A percentile compares a stretch with the other conserved stretches of the same genome.
These are phyloP conservation scores for Leiothrix lutea DNA, from an alignment of 2,113 vertebrate genomes.

Conservation along the genomic window DNA sequence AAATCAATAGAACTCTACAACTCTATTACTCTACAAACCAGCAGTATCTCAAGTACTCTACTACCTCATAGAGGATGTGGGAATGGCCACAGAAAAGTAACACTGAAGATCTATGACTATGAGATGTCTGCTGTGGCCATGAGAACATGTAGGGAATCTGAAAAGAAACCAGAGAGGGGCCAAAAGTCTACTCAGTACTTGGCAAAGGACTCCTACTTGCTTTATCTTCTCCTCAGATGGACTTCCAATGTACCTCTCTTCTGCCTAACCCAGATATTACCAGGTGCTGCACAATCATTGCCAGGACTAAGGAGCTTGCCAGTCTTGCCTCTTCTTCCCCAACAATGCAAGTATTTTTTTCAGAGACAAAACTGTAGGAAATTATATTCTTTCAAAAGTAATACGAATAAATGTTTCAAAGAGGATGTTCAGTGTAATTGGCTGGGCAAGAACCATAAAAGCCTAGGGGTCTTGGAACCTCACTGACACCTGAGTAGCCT, in stretches of 20 bases:
- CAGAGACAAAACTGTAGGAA: background rate
- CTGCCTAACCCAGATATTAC: background rate
- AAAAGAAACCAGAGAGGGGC: background rate
- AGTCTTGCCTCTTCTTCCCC: background rate
- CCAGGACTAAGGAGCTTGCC: background rate
- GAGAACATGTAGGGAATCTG: background rate
- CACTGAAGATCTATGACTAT: background rate
- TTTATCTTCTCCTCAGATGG: background rate
- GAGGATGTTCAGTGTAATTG: background rate
- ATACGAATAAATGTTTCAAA: background rate
- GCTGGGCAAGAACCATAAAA: background rate
- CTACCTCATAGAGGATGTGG: background rate
- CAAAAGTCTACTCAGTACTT: background rate
- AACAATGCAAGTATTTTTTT: background rate
- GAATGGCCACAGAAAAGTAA: background rate
- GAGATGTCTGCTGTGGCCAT: background rate
- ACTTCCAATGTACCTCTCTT: background rate
- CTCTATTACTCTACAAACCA: background rate
- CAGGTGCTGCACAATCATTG: background rate
- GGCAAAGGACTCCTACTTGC: background rate
- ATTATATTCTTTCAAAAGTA: background rate
- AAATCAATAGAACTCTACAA: background rate
- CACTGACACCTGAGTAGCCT: background rate
- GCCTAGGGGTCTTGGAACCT: background rate
- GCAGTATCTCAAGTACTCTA: background rate